Percentiles rank a stretch among this genome's conserved stretches.
Conservation (phyloP, 2,888 invertebrate species). For the Deilephila elpenor region DNA sequence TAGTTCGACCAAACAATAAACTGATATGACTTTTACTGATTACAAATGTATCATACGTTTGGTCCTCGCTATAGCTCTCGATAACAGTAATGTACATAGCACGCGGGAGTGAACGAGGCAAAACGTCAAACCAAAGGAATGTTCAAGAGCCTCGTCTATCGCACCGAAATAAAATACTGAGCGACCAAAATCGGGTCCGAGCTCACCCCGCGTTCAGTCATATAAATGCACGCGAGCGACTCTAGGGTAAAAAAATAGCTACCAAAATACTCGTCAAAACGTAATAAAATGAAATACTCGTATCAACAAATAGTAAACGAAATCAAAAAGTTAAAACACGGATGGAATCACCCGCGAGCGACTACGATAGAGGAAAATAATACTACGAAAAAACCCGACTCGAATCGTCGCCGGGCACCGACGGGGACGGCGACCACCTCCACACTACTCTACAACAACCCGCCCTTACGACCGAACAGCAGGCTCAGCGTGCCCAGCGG, state of each 20-base stretch:
- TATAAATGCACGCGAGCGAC: slow-evolving; percentile 73
- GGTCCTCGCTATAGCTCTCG: slow-evolving; percentile 46
- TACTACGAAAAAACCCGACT: slow-evolving; percentile 28
- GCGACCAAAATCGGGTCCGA: slow-evolving; percentile 35
- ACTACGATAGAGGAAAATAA: slow-evolving; percentile 39
- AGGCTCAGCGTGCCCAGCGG: slow-evolving; percentile 91
- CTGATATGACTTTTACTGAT: slow-evolving; percentile 6
- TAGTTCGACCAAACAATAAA: slow-evolving; percentile 16
- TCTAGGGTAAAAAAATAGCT: slow-evolving; percentile 54
- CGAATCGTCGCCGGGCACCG: neutral
- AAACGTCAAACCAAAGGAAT: slow-evolving; percentile 55
- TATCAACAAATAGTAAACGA: slow-evolving; percentile 42
- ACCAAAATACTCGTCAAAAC: slow-evolving; percentile 70
- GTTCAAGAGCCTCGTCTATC: slow-evolving; percentile 46
- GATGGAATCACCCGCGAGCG: neutral
- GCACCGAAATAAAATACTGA: slow-evolving; percentile 35
- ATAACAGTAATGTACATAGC: slow-evolving; percentile 23
- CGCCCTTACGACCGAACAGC: slow-evolving; percentile 94
- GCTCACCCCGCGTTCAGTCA: slow-evolving; percentile 48
- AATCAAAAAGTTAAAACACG: slow-evolving; percentile 54
- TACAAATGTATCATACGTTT: slow-evolving; percentile 41
- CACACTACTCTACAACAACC: slow-evolving; percentile 82
- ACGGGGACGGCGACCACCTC: slow-evolving; percentile 4
- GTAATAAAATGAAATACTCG: slow-evolving; percentile 59
- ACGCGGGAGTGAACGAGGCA: slow-evolving; percentile 41